Conservation (phyloP, 2,797 vertebrate species). For the Gymnocypris eckloni region DNA sequence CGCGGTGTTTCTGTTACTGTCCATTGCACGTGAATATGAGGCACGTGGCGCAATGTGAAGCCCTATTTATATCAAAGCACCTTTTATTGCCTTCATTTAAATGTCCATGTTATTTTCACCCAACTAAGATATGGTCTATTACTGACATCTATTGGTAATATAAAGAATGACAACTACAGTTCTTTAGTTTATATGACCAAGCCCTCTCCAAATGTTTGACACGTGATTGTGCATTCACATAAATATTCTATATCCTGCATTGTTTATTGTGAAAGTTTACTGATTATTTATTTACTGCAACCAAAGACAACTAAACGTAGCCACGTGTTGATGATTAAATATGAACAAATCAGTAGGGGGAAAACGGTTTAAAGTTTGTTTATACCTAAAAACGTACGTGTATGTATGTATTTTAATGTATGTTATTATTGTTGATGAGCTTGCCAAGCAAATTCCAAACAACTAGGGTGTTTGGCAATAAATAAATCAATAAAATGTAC, state of each 20-base stretch:
- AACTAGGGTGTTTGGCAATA: too few relatives aligned
- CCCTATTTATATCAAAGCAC: not conserved
- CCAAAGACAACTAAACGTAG: not conserved
- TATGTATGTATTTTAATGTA: too few relatives aligned
- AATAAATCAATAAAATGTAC: too few relatives aligned
- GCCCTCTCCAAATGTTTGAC: not conserved
- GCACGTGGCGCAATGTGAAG: not conserved
- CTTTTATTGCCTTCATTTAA: not conserved
- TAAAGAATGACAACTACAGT: not conserved
- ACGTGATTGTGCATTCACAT: not conserved
- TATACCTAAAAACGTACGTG: not conserved
- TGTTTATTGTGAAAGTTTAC: not conserved
- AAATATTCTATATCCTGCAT: not conserved
- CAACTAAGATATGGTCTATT: not conserved
- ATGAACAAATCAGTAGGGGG: not conserved
- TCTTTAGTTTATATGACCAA: not conserved
- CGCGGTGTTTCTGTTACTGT: not conserved
- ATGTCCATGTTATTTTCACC: not conserved
- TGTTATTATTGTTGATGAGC: too few relatives aligned
- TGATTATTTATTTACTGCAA: not conserved
- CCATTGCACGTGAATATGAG: not conserved
- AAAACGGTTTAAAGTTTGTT: not conserved
- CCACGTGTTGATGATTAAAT: not conserved
- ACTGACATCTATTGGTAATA: conserved; percentile 22
- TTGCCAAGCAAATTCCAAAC: too few relatives aligned